phyloP scores from a whole-genome alignment of 2,888 invertebrate species.

The Helobdella robusta region DNA sequence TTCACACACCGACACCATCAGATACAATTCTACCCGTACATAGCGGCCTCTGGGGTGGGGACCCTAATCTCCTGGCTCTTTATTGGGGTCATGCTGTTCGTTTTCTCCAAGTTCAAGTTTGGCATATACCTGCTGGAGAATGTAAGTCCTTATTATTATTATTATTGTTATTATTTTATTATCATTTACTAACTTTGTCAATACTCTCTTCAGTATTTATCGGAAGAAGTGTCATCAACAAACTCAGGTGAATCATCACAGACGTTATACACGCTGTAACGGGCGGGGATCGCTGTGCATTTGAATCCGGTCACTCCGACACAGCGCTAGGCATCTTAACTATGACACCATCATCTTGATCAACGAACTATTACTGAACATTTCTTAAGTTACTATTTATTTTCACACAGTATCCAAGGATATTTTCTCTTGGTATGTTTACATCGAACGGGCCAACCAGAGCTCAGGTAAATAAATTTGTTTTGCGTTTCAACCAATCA shows the following conservation, averaged over 20 bases:
- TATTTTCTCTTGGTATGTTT: conserved; percentile 65
- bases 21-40: conserved; percentile 66
- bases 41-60: conserved; percentile 55
- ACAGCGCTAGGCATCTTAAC: neutral
- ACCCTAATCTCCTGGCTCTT: conserved; percentile 54
- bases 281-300: too few relatives aligned
- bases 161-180: neutral
- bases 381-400: neutral
- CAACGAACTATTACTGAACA: neutral
- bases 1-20: conserved; percentile 29
- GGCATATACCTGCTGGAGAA: conserved; percentile 61
- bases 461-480: conserved; percentile 50
- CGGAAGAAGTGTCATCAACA: too few relatives aligned
- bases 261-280: too few relatives aligned
- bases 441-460: conserved; percentile 57
- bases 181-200: neutral
- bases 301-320: neutral
- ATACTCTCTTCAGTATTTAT: too few relatives aligned
- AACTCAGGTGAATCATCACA: too few relatives aligned
- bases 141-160: conserved; percentile 21
- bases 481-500: too few relatives aligned
- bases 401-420: conserved; percentile 56
- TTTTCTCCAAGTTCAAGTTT: conserved; percentile 58
- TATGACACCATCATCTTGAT: neutral
- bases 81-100: conserved; percentile 57